phyloP scores from a whole-genome alignment of 2,113 vertebrate genomes.

The Clarias batrachus region DNA sequence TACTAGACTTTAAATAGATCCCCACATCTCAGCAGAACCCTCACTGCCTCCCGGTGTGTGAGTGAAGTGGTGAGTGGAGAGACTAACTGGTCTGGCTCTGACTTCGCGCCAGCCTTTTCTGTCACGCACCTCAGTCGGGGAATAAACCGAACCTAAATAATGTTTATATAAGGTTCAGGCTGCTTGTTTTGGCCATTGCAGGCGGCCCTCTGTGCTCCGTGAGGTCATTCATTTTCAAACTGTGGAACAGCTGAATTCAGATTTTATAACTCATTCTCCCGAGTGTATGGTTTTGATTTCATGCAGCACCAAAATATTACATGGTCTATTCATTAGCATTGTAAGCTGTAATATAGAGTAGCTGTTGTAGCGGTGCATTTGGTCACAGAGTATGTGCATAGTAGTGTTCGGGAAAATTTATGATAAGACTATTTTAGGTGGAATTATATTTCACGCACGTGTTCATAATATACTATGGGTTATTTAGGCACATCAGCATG shows the following conservation, averaged over 20 bases:
- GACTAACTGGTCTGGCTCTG: conserved; percentile 10
- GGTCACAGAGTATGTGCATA: neutral
- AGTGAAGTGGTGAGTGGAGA: conserved; percentile 26
- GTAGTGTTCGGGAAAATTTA: neutral
- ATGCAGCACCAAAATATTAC: conserved; percentile 38
- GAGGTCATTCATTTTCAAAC: conserved; percentile 60
- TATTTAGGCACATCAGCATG: neutral
- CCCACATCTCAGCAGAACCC: neutral
- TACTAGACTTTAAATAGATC: neutral
- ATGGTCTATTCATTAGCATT: conserved; percentile 46
- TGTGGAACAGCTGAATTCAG: conserved; percentile 41
- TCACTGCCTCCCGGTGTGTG: neutral
- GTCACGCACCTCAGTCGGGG: conserved; percentile 48
- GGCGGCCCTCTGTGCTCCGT: conserved; percentile 59
- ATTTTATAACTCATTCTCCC: conserved; percentile 42
- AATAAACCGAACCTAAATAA: conserved; percentile 55
- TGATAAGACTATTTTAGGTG: neutral
- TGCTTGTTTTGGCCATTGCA: conserved; percentile 65
- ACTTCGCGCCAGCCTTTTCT: conserved; percentile 6
- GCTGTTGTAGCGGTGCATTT: neutral
- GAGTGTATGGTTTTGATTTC: conserved; percentile 31
- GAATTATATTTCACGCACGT: neutral
- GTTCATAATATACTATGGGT: neutral
- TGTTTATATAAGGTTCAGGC: conserved; percentile 62
- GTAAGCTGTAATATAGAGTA: neutral